Evolutionary conservation across 2,113 vertebrate species (phyloP), one percentile per base, ranked within the genome.

Genomic region (Eira barbara): DNA sequence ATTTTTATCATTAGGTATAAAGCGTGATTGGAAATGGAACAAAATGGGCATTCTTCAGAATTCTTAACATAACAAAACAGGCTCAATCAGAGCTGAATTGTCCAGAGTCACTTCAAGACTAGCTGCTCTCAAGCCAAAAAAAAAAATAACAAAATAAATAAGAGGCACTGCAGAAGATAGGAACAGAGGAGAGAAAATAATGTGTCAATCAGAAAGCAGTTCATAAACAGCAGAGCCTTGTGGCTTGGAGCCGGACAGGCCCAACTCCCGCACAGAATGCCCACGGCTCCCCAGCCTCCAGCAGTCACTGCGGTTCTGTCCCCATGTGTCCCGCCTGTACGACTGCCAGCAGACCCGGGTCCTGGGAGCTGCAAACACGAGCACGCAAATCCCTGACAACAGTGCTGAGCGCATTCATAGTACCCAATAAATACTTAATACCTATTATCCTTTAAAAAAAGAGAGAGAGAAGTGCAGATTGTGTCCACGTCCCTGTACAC

Each of bases 1-100:
- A 31, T 82, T 93, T 97, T 93, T 82, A 82, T 86, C 25, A 82
- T 69, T 91, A 74, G 8, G 23, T 61, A 69, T 85, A 96, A 95
- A 89, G 93, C 59, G 17, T 63, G 67, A 92, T 34, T 74, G 59
- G 85, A 89, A 97, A 79, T 73, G 55, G 78, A 93, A 14, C n/a
- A 69, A 84, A 87, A 91, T 17, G 79, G 73, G 42, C 42, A 13
- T 39, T 92, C 23, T 93, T 96, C 57, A 81, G 55, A 96, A 96
- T 42, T 45, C 27, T 94, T 57, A 31, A 21, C 91, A 8, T 59
- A 76, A n/a, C 27, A 55, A 79, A 81, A 79, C 27, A 45, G 45
- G 7, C 31, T 93, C 1, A 6, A 6, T 86, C 36, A 34, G 67
- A 78, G 57, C 4, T 27, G 65, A 74, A 67, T 39, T 92, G 31